phyloP scores from a whole-genome alignment of 2,113 vertebrate species.

The Oryzias celebensis region DNA sequence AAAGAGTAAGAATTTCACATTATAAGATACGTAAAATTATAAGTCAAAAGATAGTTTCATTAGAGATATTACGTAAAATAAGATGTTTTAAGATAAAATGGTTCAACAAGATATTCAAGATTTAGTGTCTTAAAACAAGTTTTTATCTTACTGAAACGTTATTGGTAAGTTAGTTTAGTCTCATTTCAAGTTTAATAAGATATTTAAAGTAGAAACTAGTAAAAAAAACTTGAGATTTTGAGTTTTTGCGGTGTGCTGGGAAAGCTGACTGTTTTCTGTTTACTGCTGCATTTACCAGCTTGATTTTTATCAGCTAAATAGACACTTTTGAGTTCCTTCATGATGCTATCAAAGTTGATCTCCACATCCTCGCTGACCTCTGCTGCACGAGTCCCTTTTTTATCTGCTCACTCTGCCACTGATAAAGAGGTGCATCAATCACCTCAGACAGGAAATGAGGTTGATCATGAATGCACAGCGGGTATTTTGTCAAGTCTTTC shows the following conservation, averaged over 20 bases:
- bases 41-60: too few species aligned
- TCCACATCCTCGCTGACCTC: conserved; percentile 21
- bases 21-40: too few species aligned
- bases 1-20: too few species aligned
- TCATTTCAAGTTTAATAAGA: too few species aligned
- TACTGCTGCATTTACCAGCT: background rate
- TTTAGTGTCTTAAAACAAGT: too few species aligned
- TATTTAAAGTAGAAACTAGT: too few species aligned
- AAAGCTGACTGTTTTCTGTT: background rate
- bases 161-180: too few species aligned
- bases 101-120: too few species aligned
- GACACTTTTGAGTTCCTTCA: conserved; percentile 8
- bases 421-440: conserved; percentile 30
- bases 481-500: conserved; percentile 34
- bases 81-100: too few species aligned
- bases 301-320: background rate
- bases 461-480: conserved; percentile 33
- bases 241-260: background rate
- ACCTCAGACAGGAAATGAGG: conserved; percentile 39
- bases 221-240: too few species aligned
- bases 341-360: background rate
- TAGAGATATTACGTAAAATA: too few species aligned
- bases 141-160: too few species aligned
- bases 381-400: conserved; percentile 18
- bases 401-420: conserved; percentile 18